A percentile compares a stretch with the other conserved stretches of the same genome.
phyloP scores from a whole-genome alignment of 2,113 vertebrate species.

The Ondatra zibethicus region DNA sequence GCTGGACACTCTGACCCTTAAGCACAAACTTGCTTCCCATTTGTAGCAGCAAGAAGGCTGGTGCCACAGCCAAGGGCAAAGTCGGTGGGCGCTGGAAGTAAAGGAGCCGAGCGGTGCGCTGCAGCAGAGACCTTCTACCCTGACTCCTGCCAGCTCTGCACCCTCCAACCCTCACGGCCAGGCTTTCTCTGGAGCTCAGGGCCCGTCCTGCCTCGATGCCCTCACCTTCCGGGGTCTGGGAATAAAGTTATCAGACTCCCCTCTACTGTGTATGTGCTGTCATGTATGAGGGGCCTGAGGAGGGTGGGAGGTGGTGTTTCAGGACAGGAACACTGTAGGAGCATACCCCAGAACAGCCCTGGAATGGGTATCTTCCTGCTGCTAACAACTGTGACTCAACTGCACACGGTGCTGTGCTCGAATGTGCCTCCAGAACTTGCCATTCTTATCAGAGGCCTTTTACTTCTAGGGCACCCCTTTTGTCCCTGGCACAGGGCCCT shows the following conservation, averaged over 20 bases:
- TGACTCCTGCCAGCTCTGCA: not conserved
- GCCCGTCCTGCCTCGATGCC: not conserved
- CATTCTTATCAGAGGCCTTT: rapidly evolving
- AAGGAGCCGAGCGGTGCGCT: constrained; percentile 34
- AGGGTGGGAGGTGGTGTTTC: rapidly evolving
- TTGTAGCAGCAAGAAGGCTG: constrained; percentile 97
- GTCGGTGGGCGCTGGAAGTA: constrained; percentile 97
- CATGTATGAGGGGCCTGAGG: rapidly evolving
- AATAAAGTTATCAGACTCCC: constrained; percentile 75
- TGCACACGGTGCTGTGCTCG: rapidly evolving
- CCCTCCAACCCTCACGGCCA: rapidly evolving
- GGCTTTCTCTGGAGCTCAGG: not conserved
- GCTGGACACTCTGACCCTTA: not conserved
- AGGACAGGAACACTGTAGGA: not conserved
- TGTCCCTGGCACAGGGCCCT: not conserved
- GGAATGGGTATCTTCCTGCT: not conserved
- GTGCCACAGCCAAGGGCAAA: constrained; percentile 89
- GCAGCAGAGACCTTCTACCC: constrained; percentile 38
- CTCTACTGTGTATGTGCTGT: not conserved
- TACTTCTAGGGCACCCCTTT: rapidly evolving
- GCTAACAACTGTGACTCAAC: rapidly evolving
- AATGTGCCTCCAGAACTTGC: too few species aligned
- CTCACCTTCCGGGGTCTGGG: constrained; percentile 34
- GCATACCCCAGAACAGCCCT: not conserved
- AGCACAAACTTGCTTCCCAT: not conserved